Base-by-base conservation (phyloP, 2,113 vertebrate genomes). In the Phoxinus phoxinus region DNA sequence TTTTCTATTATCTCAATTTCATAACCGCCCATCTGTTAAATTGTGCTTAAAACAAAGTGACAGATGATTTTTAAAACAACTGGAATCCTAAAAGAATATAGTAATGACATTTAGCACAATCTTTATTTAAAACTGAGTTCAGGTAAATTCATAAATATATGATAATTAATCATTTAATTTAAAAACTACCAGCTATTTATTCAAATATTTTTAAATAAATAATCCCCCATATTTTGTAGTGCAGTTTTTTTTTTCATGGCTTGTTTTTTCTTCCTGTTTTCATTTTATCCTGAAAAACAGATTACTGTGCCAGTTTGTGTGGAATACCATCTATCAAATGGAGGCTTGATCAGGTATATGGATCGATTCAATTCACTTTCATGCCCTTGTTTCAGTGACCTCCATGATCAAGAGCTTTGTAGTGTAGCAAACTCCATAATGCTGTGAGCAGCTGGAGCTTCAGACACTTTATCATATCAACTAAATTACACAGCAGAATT, bases 261-360 rank as follows among this genome's bases (percentile, higher is more conserved):
- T 61, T 65, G 48, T 23, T 56, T 65, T 56, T 41, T 8, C 0
- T 8, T 51, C 74, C 27, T 48, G 30, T 84, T 85, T 69, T 37
- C 30, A 30, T 48, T 87, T 87, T 85, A 81, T 41, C 53, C 61
- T 2, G 56, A 81, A 78, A 80, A 80, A 88, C 59, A 77, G 85
- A 87, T 85, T 86, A 82, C 74, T 11, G 44, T 84, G 25, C 71
- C 51, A 87, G 61, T n/a, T 44, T 86, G 35, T 75, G 83, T 81
- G 76, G 51, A 32, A 46, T 75, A 27, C 85, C 89, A 90, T 90
- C 85, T 82, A 84, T 88, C 85, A 88, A 72, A 76, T 32, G 27
- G 63, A 83, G 72, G 83, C 72, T 79, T 84, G 87, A 88, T 90
- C 89, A 80, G 71, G 51, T 87, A 30, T 79, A 51, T 73, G 75